Percentiles rank a stretch among this genome's conserved stretches.
Evolutionary conservation across 2,888 invertebrate species (phyloP).

Genomic region (Heteropelma amictum): DNA sequence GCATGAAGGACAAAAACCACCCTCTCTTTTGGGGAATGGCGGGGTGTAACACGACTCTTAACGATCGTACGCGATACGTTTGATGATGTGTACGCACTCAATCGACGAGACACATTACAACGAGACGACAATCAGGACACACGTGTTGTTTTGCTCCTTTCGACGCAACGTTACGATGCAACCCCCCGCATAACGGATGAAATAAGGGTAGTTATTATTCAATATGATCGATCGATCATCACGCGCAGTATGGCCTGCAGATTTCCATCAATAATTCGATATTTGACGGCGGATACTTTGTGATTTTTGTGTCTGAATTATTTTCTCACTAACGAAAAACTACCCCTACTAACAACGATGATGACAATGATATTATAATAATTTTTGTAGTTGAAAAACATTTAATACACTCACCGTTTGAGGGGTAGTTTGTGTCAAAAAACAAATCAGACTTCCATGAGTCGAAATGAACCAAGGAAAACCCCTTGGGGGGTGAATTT

Average conservation of each 20-base stretch:
- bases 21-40: slow-evolving; percentile 39
- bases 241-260: background rate
- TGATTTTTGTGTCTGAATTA: no score
- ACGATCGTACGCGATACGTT: slow-evolving; percentile 54
- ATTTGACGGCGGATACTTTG: no score
- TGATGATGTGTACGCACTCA: slow-evolving; percentile 40
- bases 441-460: no score
- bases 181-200: slow-evolving; percentile 42
- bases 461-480: no score
- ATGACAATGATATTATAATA: no score
- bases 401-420: no score
- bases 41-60: slow-evolving; percentile 55
- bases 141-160: slow-evolving; percentile 59
- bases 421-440: no score
- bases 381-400: no score
- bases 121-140: slow-evolving; percentile 51
- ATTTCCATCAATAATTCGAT: no score
- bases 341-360: no score
- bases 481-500: no score
- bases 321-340: no score
- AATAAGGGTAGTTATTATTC: slow-evolving; percentile 49
- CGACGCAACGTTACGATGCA: slow-evolving; percentile 55
- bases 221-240: slow-evolving; percentile 49
- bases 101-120: slow-evolving; percentile 50
- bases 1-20: slow-evolving; percentile 6